These are phyloP conservation scores for Ciconia nigra DNA, from an alignment of 2,797 vertebrate species.

Conservation along the genomic window DNA sequence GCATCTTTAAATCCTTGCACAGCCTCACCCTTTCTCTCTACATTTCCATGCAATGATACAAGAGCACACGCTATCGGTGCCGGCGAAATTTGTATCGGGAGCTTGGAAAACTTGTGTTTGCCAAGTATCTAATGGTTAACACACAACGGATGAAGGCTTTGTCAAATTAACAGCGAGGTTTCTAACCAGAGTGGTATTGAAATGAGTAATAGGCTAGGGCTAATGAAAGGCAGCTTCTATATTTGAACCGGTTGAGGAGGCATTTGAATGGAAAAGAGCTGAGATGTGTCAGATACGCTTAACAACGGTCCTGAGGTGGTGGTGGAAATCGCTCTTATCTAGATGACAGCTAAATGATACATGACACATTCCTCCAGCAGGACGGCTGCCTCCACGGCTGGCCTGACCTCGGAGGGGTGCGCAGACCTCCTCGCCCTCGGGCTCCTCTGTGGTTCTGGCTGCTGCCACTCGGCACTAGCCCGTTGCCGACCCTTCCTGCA, in stretches of 20 bases:
- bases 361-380: background rate
- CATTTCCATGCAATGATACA: background rate
- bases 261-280: background rate
- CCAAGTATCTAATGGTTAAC: background rate
- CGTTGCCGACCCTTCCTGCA: background rate
- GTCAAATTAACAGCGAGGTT: background rate
- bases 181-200: background rate
- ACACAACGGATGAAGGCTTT: background rate
- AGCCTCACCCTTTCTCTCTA: background rate
- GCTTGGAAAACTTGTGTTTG: conserved; percentile 16
- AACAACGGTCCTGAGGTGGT: background rate
- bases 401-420: background rate
- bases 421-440: background rate
- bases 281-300: background rate
- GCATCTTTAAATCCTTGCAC: background rate
- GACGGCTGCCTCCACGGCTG: background rate
- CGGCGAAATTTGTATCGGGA: background rate
- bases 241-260: conserved; percentile 11
- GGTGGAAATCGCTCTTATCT: background rate
- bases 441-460: background rate
- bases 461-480: accelerated
- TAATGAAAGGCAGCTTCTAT: conserved; percentile 48
- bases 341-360: background rate
- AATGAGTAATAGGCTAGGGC: conserved; percentile 6
- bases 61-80: background rate